phyloP scores from a whole-genome alignment of 2,797 vertebrate genomes.

The Chromis chromis region DNA sequence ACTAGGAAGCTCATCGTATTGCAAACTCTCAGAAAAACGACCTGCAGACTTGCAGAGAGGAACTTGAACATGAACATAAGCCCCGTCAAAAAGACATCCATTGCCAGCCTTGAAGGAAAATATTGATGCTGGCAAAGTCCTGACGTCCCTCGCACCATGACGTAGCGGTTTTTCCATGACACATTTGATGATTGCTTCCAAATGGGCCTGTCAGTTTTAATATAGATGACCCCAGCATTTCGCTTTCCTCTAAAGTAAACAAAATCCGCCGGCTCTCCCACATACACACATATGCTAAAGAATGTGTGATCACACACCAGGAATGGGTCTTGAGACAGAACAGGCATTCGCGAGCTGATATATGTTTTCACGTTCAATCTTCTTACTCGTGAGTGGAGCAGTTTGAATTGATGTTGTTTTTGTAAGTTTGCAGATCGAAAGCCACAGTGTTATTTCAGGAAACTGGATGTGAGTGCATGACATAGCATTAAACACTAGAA shows the following conservation, averaged over 20 bases:
- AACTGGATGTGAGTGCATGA: conserved; percentile 64
- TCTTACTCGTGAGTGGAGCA: conserved; percentile 65
- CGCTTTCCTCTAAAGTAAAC: conserved; percentile 84
- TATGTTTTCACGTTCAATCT: conserved; percentile 79
- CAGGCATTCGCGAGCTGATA: conserved; percentile 78
- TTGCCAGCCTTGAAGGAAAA: conserved; percentile 80
- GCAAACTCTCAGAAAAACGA: conserved; percentile 37
- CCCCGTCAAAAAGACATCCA: conserved; percentile 67
- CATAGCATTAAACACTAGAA: conserved; percentile 61
- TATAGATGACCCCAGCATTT: conserved; percentile 80
- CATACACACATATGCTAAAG: conserved; percentile 30
- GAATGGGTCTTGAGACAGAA: conserved; percentile 77
- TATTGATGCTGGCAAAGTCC: conserved; percentile 84
- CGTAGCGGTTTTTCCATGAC: conserved; percentile 86
- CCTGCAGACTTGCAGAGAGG: conserved; percentile 50
- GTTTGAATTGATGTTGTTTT: conserved; percentile 75
- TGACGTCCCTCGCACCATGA: conserved; percentile 78
- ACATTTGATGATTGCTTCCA: conserved; percentile 88
- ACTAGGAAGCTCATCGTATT: conserved; percentile 22
- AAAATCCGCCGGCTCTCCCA: conserved; percentile 73
- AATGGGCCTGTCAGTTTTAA: conserved; percentile 86
- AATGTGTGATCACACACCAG: conserved; percentile 74
- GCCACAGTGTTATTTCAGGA: conserved; percentile 73
- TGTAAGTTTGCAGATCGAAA: conserved; percentile 72
- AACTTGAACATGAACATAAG: conserved; percentile 62